A percentile compares a stretch with the other conserved stretches of the same genome.
phyloP scores from a whole-genome alignment of 2,113 vertebrate genomes.

The Picathartes gymnocephalus region DNA sequence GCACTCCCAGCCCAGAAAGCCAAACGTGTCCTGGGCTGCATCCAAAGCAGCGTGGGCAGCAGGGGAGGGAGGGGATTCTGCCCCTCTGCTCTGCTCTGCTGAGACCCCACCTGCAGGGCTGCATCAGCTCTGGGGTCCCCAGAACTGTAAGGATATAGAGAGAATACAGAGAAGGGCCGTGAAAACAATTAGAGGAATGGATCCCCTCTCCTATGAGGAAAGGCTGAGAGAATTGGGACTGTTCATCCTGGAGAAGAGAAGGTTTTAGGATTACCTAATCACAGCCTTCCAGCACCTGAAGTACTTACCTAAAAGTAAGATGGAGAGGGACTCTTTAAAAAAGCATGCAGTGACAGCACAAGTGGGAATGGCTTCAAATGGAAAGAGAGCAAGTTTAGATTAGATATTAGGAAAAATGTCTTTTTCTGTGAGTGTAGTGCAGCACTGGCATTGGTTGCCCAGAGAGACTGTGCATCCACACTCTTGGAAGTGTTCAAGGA shows the following conservation, averaged over 20 bases:
- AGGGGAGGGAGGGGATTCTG: neutral
- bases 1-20: rapidly evolving
- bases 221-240: neutral
- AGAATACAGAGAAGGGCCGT: neutral
- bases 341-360: neutral
- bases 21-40: rapidly evolving
- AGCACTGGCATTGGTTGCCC: neutral
- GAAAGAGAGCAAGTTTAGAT: neutral
- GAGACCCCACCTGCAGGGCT: neutral
- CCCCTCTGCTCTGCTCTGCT: neutral
- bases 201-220: neutral
- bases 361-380: neutral
- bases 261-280: neutral
- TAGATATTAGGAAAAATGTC: neutral
- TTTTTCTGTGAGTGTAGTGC: neutral
- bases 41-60: neutral
- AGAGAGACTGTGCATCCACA: neutral
- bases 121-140: neutral
- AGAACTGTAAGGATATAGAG: neutral
- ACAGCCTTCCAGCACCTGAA: neutral
- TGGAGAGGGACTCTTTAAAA: neutral
- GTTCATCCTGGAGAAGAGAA: neutral
- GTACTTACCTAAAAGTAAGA: neutral
- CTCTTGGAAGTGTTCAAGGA: neutral
- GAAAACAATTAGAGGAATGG: neutral